Evolutionary conservation across 2,888 invertebrate species (phyloP), one percentile per base, ranked within the genome.

Genomic region (Dicyrtomina minuta): DNA sequence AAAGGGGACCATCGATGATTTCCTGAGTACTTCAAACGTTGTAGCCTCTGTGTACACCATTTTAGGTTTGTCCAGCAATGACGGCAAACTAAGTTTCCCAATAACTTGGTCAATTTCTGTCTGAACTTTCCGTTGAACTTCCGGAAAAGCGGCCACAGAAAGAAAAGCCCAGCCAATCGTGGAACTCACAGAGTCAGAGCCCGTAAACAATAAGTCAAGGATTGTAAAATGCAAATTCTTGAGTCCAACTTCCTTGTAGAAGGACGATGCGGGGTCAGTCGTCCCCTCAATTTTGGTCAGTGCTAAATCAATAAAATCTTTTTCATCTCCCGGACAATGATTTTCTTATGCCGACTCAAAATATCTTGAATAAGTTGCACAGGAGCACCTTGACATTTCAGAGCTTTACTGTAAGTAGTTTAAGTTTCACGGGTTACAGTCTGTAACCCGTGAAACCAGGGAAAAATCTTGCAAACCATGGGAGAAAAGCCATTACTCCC

Each of bases 61-160:
- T 13, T 46, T 43, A 22, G 49, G 2, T 39, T 51, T 64, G 33
- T 70, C 59, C 17, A 22, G 33, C 13, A 59, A 51, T 26, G 58
- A 58, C 8, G 65, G 65, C n/a, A 70, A 22, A 17, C 44, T 20
- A 1, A 41, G 51, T 10, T 71, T 64, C 1, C 80, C 80, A 3
- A 80, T 62, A 10, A 79, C 74, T 8, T 74, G 72, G 53, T 80
- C 80, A 60, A 80, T 77, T n/a, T n/a, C n/a, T n/a, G n/a, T n/a
- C n/a, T n/a, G n/a, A n/a, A n/a, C n/a, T n/a, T n/a, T n/a, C n/a
- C n/a, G n/a, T n/a, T n/a, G n/a, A n/a, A n/a, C n/a, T n/a, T n/a
- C n/a, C n/a, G n/a, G n/a, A n/a, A n/a, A n/a, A n/a, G n/a, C n/a
- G n/a, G 77, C 65, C 12, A 75, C 33, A 24, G 72, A 72, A 12